phyloP scores from a whole-genome alignment of 2,113 vertebrate species.

The Nestor notabilis region DNA sequence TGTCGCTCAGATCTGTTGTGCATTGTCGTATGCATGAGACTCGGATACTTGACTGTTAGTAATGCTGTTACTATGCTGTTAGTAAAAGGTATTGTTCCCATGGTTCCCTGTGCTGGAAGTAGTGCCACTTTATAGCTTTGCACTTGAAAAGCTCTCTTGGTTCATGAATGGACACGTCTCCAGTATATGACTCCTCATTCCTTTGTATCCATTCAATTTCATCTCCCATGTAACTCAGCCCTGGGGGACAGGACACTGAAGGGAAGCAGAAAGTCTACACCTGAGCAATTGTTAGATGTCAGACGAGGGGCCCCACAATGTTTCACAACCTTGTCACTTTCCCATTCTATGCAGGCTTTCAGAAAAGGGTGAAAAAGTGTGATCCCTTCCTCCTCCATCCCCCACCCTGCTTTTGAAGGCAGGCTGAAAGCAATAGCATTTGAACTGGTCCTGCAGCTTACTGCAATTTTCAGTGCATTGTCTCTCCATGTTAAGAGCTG shows the following conservation, averaged over 20 bases:
- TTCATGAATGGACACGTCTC: not conserved
- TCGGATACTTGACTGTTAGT: not conserved
- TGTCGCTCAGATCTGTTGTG: not conserved
- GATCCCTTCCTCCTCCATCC: not conserved
- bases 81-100: not conserved
- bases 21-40: fast-evolving
- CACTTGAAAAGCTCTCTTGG: not conserved
- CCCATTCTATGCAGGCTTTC: not conserved
- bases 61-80: too few relatives aligned
- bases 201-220: not conserved
- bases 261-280: not conserved
- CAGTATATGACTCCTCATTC: not conserved
- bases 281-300: not conserved
- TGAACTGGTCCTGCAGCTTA: not conserved
- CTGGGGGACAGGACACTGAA: not conserved
- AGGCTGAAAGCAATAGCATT: not conserved
- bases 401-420: not conserved
- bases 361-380: not conserved
- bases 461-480: not conserved
- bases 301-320: not conserved
- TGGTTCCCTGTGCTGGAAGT: not conserved
- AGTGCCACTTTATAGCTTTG: not conserved
- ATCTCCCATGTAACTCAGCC: not conserved
- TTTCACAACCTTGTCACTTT: not conserved
- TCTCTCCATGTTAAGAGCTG: not conserved